Base-by-base conservation (phyloP, 2,113 vertebrate species). In the Grus americana region DNA sequence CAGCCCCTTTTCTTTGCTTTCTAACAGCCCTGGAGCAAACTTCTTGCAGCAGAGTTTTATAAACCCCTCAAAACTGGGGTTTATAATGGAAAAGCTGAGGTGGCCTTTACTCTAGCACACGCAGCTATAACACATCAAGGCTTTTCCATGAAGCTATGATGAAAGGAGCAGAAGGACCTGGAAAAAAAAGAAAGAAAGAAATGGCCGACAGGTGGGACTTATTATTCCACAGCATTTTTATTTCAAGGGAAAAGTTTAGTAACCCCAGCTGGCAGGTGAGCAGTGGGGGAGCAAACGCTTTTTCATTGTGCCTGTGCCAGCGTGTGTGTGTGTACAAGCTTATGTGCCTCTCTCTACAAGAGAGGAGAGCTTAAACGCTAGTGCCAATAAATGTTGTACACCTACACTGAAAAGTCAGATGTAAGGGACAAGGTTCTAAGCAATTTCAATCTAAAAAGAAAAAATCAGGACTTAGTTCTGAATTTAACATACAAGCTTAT, bases 201-300 rank as follows among this genome's bases (percentile, higher is more conserved):
- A 94, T 96, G 95, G 91, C 88, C 12, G 86, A 96, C 97, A 98
- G 97, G 97, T 98, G 97, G 95, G 97, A 94, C 96, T 95, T 97
- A 97, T 98, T 98, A 97, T 96, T 97, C 91, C 90, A 86, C 95
- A 85, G 91, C 82, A 89, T 96, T 97, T 96, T 97, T 97, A 97
- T 97, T 97, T 98, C 95, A 96, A 97, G 95, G 96, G 95, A 97
- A 97, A 97, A 96, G 95, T 97, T 97, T 97, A 96, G 96, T 96
- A 97, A 97, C 95, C 94, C 94, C 96, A 98, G 96, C 97, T 98
- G 97, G 97, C 97, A 97, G 97, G 97, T 98, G 96, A 97, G 95
- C 91, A 57, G 90, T 87, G 92, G 96, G 96, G 88, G 93, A 95
- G 93, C 94, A 97, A 95, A 80, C 0, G 30, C 65, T 88, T 97